Conservation (phyloP, 2,797 vertebrate genomes). For the Arnoldichthys spilopterus region DNA sequence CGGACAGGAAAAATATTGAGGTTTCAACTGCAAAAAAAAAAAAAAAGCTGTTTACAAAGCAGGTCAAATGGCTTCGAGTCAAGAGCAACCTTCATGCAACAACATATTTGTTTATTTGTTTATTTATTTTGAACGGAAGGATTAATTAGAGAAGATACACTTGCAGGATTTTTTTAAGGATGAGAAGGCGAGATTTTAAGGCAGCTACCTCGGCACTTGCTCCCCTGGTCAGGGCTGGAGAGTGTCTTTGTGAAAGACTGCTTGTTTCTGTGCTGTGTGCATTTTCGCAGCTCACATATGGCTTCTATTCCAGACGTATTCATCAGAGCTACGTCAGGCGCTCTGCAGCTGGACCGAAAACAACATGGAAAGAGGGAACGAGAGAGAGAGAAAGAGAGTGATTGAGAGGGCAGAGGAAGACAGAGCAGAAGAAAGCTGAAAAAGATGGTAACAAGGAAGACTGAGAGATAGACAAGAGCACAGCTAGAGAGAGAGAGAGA, state of each 20-base stretch:
- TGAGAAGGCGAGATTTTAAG: constrained; percentile 1
- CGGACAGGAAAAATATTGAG: too few species aligned
- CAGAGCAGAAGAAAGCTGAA: background rate
- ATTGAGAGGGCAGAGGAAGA: constrained; percentile 7
- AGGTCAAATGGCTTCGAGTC: background rate
- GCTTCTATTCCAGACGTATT: constrained; percentile 58
- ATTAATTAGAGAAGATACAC: background rate
- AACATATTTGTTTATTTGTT: too few species aligned
- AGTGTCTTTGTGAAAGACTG: constrained; percentile 46
- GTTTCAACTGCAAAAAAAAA: too few species aligned
- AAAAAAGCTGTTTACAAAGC: too few species aligned
- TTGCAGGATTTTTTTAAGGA: background rate
- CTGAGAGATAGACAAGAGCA: background rate
- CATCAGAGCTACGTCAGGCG: constrained; percentile 53
- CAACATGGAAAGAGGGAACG: constrained; percentile 19
- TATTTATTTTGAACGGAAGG: background rate
- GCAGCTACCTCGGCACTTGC: constrained; percentile 41
- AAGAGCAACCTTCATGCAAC: background rate
- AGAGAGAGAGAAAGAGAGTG: constrained; percentile 19
- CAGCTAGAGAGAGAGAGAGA: background rate
- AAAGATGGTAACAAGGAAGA: background rate
- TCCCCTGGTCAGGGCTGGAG: constrained; percentile 36
- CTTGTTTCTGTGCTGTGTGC: constrained; percentile 50
- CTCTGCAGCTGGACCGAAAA: constrained; percentile 51
- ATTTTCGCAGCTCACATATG: constrained; percentile 54